Evolutionary conservation across 2,888 invertebrate genomes (phyloP), one percentile per base, ranked within the genome.

Genomic region (Cheilosia impressa): DNA sequence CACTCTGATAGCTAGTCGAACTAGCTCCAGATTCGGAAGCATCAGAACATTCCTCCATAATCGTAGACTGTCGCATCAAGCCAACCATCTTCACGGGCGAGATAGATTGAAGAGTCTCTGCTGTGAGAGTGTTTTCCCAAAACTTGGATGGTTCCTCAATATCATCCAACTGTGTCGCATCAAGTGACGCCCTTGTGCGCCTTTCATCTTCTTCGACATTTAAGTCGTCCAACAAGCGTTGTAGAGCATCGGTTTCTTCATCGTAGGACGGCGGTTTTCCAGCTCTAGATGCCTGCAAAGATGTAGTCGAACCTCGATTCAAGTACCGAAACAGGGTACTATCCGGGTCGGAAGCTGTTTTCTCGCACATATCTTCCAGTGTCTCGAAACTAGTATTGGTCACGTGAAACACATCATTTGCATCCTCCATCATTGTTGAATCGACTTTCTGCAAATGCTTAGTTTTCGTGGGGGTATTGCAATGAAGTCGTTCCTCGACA

Each of bases 71-170:
- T 1, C 92, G 90, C 63, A 92, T 19, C 2, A 91, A 78, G 0
- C 92, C 92, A 0, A 92, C 90, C 90, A 91, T 90, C 87, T 92
- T 92, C 0, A 91, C 90, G 0, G 92, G 92, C 1, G 92, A 92
- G 2, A 90, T 89, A 45, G 89, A 89, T 2, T 87, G 52, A 1
- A 82, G 72, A 0, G 87, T 88, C 13, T 89, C 89, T 9, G 87
- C 77, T 9, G 69, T 80, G 10, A 90, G 55, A 2, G 90, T 89
- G 53, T 89, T 90, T 38, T 92, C 92, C 92, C 92, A 92, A 10
- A 92, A 87, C 3, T 89, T 89, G 0, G 92, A 92, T 0, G 92
- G 92, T 2, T 89, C 90, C 76, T 92, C 92, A 17, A 92, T 78
- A 76, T 92, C 91, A 73, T 91, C 91, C 27, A 92, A 50, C 68